Percentiles rank a stretch among this genome's conserved stretches.
Conservation (phyloP, 1,140 invertebrate species). For the Vanessa tameamea region DNA sequence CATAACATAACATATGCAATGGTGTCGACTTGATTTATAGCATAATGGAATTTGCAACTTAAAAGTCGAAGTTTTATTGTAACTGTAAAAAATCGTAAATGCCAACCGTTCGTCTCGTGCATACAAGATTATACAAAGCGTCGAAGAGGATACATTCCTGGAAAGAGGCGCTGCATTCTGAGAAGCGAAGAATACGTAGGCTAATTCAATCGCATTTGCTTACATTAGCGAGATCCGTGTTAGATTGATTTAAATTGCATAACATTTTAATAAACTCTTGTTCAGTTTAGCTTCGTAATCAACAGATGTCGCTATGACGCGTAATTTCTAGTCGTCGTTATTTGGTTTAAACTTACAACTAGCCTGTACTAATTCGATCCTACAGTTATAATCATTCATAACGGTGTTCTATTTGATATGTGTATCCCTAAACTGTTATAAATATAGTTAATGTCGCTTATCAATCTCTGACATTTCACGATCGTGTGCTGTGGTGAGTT, state of each 20-base stretch:
- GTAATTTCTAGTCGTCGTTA: not conserved
- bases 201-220: slow-evolving; percentile 1
- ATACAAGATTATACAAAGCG: slow-evolving; percentile 4
- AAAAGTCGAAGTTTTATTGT: slow-evolving; percentile 12
- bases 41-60: slow-evolving; percentile 17
- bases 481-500: no score
- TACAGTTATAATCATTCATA: no score
- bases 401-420: no score
- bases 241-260: slow-evolving; percentile 5
- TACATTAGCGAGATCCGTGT: slow-evolving; percentile 11
- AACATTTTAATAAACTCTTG: not conserved
- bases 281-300: not conserved
- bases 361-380: no score
- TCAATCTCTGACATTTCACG: no score
- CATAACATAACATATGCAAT: slow-evolving; percentile 68
- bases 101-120: slow-evolving; percentile 8
- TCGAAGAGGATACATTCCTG: slow-evolving; percentile 22
- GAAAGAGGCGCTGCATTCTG: slow-evolving; percentile 25
- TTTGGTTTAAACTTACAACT: no score
- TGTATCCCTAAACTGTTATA: no score
- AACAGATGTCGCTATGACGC: not conserved
- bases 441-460: no score
- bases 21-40: slow-evolving; percentile 56
- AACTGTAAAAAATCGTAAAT: slow-evolving; percentile 31
- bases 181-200: slow-evolving; percentile 16